Evolutionary conservation across 92 coral and sea anemone species (phyloP), one percentile per base, ranked within the genome.

Genomic region (Siderastrea radians): DNA sequence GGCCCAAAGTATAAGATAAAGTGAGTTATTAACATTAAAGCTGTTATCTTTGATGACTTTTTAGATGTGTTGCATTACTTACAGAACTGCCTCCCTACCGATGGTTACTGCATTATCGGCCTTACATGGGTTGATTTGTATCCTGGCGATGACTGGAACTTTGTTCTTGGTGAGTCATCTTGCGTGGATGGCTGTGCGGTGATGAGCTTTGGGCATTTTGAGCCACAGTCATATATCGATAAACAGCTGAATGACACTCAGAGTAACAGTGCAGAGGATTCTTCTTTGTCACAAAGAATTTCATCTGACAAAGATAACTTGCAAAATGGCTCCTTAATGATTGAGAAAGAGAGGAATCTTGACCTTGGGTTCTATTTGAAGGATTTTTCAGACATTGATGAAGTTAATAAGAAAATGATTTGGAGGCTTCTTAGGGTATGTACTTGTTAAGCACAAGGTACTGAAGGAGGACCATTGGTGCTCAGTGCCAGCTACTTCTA

Each of bases 151-250:
- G 96, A 94, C 5, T 89, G 98, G 89, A 98, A 98, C 76, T 98
- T 98, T 86, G 96, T 96, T 16, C 96, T 98, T 13, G 98, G 99
- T 3, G 98, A 98, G 69, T 95, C 98, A n/a, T 93, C 92, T 9
- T 98, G 93, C 60, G 89, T 81, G 8, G 87, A 90, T 77, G 98
- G 99, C 38, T 95, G 98, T 88, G 98, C 99, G 75, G 98, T 90
- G 55, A 81, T 97, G 83, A 92, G 98, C 66, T 97, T 95, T 94
- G 99, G 98, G 16, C 98, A 93, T 82, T 93, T 94, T 87, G 98
- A 95, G 77, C 96, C 95, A 14, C 91, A 69, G 60, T 62, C 85
- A 4, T 87, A 74, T 55, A 59, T 49, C 26, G 49, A 54, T 44
- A 79, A 69, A 47, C 52, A 55, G 61, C n/a, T 17, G 6, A 51